Evolutionary conservation across 2,888 invertebrate genomes (phyloP).

Genomic region (Bursaphelenchus okinawaensis): DNA sequence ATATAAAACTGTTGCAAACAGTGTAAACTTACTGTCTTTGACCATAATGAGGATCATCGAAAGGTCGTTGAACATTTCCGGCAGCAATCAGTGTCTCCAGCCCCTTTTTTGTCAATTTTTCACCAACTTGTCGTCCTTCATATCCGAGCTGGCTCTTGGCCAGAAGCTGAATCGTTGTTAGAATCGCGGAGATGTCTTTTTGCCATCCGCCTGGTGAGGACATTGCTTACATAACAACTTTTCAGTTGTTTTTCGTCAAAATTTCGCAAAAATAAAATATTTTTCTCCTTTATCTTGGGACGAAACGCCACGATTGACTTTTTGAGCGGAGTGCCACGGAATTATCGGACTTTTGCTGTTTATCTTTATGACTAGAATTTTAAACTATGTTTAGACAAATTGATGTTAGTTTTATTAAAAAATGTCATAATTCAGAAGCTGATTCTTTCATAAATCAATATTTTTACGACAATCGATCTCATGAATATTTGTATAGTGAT

Average conservation of each 20-base stretch:
- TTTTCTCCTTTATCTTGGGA: not conserved
- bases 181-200: constrained; percentile 1
- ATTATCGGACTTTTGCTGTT: not conserved
- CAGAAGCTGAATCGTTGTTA: constrained; percentile 17
- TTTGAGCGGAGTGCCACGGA: not conserved
- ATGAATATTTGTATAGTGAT: too few relatives aligned
- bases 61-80: constrained; percentile 10
- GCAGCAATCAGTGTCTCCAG: constrained; percentile 8
- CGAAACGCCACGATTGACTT: not conserved
- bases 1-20: too few relatives aligned
- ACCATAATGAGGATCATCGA: constrained; percentile 6
- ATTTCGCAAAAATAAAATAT: not conserved
- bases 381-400: too few relatives aligned
- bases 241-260: not conserved
- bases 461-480: too few relatives aligned
- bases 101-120: constrained; percentile 28
- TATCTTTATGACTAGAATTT: too few relatives aligned
- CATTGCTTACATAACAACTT: not conserved
- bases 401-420: too few relatives aligned
- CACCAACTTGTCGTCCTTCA: constrained; percentile 39
- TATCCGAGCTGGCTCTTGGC: constrained; percentile 50
- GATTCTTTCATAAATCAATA: too few relatives aligned
- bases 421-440: too few relatives aligned
- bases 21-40: constrained; percentile 9
- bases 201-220: not conserved